Evolutionary conservation across 2,113 vertebrate genomes (phyloP).

Genomic region (Tupaia tana): DNA sequence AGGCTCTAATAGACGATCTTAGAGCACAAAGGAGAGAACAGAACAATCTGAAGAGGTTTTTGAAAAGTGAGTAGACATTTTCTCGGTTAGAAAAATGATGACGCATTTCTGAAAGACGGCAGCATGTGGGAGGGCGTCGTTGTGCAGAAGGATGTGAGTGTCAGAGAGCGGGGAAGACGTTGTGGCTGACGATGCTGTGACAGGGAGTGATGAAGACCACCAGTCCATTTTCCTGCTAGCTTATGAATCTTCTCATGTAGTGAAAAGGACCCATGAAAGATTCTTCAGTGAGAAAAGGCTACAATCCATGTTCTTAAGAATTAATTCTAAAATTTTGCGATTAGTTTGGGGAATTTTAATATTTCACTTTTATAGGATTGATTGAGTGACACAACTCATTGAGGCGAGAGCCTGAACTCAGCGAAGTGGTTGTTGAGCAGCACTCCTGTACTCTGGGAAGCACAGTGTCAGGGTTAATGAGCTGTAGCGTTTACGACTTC

Average conservation of each 20-base stretch:
- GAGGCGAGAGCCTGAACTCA: neutral
- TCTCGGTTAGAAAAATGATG: neutral
- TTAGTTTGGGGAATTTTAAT: neutral
- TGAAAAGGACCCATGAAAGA: neutral
- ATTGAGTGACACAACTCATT: neutral
- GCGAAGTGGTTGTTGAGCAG: rapidly evolving
- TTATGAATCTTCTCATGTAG: neutral
- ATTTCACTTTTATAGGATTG: neutral
- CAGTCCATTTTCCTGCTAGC: neutral
- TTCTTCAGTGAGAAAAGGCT: neutral
- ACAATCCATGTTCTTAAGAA: neutral
- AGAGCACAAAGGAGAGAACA: neutral
- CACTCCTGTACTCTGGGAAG: rapidly evolving
- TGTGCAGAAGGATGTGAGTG: rapidly evolving
- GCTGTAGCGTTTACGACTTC: neutral
- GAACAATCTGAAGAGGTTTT: neutral
- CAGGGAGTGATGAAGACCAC: too few species aligned
- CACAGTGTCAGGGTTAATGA: too few species aligned
- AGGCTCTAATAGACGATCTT: neutral
- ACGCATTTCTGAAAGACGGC: neutral
- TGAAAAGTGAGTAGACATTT: neutral
- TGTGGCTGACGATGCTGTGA: neutral
- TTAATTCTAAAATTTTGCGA: neutral
- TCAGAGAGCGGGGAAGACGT: neutral
- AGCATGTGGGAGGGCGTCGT: rapidly evolving